Evolutionary conservation across 2,113 vertebrate species (phyloP).

Genomic region (Turdus rufiventris): DNA sequence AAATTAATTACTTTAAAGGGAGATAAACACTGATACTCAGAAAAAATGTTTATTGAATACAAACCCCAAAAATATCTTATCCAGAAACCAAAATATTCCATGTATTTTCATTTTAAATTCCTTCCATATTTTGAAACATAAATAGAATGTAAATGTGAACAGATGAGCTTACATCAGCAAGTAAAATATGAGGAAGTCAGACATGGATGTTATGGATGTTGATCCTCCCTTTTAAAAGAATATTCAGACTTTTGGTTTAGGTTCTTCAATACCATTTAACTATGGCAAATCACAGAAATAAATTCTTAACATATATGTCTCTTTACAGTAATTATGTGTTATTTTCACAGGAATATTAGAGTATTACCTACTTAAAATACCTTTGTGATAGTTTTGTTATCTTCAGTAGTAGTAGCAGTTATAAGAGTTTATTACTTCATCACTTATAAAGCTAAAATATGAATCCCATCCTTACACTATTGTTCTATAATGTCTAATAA

Average conservation of each 20-base stretch:
- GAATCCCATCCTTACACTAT: neutral
- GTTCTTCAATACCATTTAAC: neutral
- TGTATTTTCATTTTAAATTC: neutral
- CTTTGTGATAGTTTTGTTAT: neutral
- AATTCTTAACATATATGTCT: neutral
- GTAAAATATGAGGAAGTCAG: neutral
- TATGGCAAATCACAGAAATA: neutral
- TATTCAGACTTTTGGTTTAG: rapidly evolving
- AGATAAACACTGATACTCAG: neutral
- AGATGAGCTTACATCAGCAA: neutral
- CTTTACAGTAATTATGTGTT: neutral
- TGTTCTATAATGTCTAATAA: neutral
- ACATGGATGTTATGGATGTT: neutral
- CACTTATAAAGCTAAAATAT: neutral
- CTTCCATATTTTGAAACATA: neutral
- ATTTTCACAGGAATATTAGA: neutral
- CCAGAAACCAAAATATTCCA: neutral
- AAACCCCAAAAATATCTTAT: neutral
- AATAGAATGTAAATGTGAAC: neutral
- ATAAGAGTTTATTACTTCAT: neutral
- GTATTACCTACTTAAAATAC: neutral
- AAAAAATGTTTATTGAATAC: neutral
- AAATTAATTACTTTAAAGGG: neutral
- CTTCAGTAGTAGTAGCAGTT: neutral
- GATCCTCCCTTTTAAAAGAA: neutral